Base-by-base conservation (phyloP, 1,140 invertebrate species). In the Drosophila erecta region DNA sequence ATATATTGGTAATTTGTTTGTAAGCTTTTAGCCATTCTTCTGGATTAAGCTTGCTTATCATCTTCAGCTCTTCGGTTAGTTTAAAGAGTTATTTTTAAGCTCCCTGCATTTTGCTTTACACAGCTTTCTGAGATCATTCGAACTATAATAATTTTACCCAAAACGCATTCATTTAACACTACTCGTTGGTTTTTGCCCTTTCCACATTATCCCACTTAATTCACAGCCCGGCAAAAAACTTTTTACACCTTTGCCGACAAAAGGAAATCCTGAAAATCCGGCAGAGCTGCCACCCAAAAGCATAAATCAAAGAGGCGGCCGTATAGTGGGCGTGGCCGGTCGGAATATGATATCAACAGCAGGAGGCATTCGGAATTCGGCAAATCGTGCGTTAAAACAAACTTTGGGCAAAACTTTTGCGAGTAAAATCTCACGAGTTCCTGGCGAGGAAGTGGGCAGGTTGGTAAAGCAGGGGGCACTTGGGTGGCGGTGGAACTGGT, bases 331-430 rank as follows among this genome's bases (percentile, higher is more conserved):
- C 66, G 81, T 81, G 76, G 64, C 83, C 47, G 57, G 65, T 80
- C 62, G 73, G 76, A 89, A 84, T 84, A 89, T 87, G 83, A 87
- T 87, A 87, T 89, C 83, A 87, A 87, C 76, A 84, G 76, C 84
- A 89, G 84, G 79, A 76, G 75, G 57, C 49, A 64, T 61, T 73
- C 61, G 54, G 71, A 58, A 59, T 59, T 76, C 66, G 66, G 83
- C 76, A 83, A 87, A 87, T 87, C 83, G 84, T 87, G 83, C 83
- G 83, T 87, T 87, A 87, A 87, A 87, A 87, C 79, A 75, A 75
- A 75, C 72, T 75, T 87, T 89, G 76, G 53, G 20, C 71, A 83
- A 87, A 85, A 76, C 47, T 87, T 87, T 81, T 79, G 59, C 69
- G 84, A 83, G 83, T 69, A 69, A 87, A 86, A 87, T 86, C 83